These are phyloP conservation scores for Nebria salina DNA, from an alignment of 2,888 invertebrate genomes.

Conservation along the genomic window DNA sequence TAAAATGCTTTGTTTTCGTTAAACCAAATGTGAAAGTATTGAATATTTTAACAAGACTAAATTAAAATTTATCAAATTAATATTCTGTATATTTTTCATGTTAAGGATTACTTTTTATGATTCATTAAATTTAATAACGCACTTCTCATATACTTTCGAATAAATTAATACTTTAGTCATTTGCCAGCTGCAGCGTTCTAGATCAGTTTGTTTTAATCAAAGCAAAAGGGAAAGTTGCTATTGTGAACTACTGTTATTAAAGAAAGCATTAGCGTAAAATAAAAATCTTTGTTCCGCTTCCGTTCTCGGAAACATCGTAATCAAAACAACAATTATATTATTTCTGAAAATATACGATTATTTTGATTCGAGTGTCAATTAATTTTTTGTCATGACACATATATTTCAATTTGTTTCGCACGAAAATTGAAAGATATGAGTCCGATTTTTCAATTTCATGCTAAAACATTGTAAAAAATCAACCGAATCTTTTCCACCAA, in stretches of 20 bases:
- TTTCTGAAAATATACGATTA: background rate
- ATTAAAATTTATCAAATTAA: background rate
- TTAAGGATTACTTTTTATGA: background rate
- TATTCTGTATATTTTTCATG: background rate
- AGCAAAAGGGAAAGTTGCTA: background rate
- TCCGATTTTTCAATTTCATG: background rate
- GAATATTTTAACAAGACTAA: background rate
- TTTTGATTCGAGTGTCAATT: background rate
- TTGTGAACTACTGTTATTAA: background rate
- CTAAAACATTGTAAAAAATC: background rate
- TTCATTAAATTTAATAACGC: background rate
- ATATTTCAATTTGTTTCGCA: constrained; percentile 17
- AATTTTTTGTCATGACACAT: background rate
- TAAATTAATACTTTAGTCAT: background rate
- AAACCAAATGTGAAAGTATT: background rate
- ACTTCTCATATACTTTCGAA: background rate
- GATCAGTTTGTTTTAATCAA: background rate
- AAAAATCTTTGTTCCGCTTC: background rate
- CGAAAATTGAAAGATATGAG: background rate
- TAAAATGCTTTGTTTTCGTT: background rate
- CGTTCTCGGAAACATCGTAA: background rate
- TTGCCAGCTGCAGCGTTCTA: background rate
- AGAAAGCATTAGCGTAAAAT: background rate
- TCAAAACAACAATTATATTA: background rate
- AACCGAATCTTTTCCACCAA: background rate